Percentiles rank a stretch among this genome's conserved stretches.
These are phyloP conservation scores for Percopsis transmontana DNA, from an alignment of 2,113 vertebrate genomes.

Conservation along the genomic window DNA sequence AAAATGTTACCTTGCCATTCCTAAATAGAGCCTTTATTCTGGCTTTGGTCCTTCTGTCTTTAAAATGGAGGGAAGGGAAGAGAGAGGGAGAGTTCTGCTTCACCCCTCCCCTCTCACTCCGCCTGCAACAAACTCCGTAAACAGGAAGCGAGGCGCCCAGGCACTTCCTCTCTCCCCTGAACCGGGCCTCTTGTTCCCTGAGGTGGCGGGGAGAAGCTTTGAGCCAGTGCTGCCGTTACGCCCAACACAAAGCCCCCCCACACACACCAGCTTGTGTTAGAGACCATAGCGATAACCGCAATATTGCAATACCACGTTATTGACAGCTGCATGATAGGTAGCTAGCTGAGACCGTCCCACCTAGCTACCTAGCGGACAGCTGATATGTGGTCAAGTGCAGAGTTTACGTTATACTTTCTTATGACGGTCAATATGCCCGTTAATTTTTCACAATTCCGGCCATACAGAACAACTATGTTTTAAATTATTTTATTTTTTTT, in stretches of 20 bases:
- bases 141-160: conserved; percentile 72
- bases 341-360: too few relatives aligned
- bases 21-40: conserved; percentile 1
- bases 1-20: neutral
- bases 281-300: neutral
- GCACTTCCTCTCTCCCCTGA: conserved; percentile 62
- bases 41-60: neutral
- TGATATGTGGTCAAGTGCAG: too few relatives aligned
- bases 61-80: conserved; percentile 5
- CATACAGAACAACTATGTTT: too few relatives aligned
- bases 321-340: too few relatives aligned
- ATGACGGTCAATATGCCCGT: too few relatives aligned
- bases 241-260: conserved; percentile 2
- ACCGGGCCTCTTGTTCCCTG: conserved; percentile 60
- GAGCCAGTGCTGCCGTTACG: conserved; percentile 7
- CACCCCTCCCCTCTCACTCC: conserved; percentile 30
- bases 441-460: too few relatives aligned
- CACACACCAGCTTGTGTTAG: neutral
- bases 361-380: too few relatives aligned
- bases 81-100: conserved; percentile 5
- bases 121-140: conserved; percentile 55
- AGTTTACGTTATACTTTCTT: too few relatives aligned
- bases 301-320: too few relatives aligned
- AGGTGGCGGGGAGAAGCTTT: conserved; percentile 12
- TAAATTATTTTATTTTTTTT: too few relatives aligned